A percentile compares a stretch with the other conserved stretches of the same genome.
phyloP scores from a whole-genome alignment of 2,797 vertebrate species.

The Poeciliopsis paucimaculata region DNA sequence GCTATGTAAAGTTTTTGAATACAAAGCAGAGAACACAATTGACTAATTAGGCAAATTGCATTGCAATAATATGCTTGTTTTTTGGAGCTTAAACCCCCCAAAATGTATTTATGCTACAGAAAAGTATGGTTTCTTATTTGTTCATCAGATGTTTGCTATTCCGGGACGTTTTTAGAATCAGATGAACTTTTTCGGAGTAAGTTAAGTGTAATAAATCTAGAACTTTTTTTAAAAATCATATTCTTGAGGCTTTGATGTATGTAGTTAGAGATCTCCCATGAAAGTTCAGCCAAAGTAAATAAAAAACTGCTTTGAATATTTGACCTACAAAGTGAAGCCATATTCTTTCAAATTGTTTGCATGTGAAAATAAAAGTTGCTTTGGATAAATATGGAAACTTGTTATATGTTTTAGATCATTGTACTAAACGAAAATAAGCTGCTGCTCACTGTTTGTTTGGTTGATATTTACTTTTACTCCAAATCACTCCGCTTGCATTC shows the following conservation, averaged over 20 bases:
- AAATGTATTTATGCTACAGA: background rate
- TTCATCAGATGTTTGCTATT: background rate
- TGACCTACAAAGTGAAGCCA: slow-evolving; percentile 11
- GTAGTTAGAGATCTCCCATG: background rate
- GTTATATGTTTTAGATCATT: background rate
- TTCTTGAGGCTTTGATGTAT: slow-evolving; percentile 7
- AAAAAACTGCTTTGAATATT: slow-evolving; percentile 28
- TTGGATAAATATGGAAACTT: background rate
- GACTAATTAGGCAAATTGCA: background rate
- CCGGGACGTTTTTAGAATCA: background rate
- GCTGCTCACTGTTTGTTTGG: background rate
- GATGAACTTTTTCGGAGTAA: background rate
- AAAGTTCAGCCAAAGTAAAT: slow-evolving; percentile 20
- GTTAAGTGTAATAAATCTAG: background rate
- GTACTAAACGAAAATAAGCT: background rate
- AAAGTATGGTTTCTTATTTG: background rate
- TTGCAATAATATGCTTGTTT: background rate
- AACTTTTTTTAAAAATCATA: background rate
- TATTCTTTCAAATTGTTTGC: slow-evolving; percentile 14
- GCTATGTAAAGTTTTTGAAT: background rate
- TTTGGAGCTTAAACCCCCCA: background rate
- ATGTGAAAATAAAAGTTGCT: slow-evolving; percentile 11
- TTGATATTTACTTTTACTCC: slow-evolving; percentile 12
- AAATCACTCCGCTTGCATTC: slow-evolving; percentile 30
- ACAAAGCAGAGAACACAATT: background rate